A percentile compares a stretch with the other conserved stretches of the same genome.
These are phyloP conservation scores for Lateolabrax maculatus DNA, from an alignment of 2,797 vertebrate species.

Conservation along the genomic window DNA sequence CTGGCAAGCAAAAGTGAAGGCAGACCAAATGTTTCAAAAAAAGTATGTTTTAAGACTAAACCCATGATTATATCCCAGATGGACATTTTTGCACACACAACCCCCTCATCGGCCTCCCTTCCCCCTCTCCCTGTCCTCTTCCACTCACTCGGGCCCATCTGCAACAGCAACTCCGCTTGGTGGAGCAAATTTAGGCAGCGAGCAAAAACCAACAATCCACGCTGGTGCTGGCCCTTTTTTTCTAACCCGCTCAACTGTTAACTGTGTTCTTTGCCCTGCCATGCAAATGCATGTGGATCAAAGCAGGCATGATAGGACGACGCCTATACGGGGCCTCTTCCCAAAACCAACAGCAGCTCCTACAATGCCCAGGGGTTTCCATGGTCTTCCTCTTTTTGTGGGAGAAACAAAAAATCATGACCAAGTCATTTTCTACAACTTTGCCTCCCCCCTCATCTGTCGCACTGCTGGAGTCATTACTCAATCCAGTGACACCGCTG, in stretches of 20 bases:
- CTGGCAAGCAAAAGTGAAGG: constrained; percentile 1
- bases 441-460: constrained; percentile 23
- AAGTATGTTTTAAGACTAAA: constrained; percentile 23
- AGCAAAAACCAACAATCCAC: constrained; percentile 86
- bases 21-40: background rate
- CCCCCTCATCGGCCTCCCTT: constrained; percentile 40
- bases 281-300: constrained; percentile 86
- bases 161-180: constrained; percentile 78
- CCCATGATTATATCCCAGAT: constrained; percentile 32
- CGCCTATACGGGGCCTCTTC: constrained; percentile 80
- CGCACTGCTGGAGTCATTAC: constrained; percentile 43
- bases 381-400: constrained; percentile 79
- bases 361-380: constrained; percentile 78
- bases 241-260: constrained; percentile 88
- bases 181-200: constrained; percentile 85
- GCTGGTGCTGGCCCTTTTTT: constrained; percentile 87
- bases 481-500: constrained; percentile 58
- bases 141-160: constrained; percentile 68
- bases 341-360: constrained; percentile 81
- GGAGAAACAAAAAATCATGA: constrained; percentile 74
- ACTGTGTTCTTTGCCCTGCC: constrained; percentile 86
- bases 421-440: constrained; percentile 66
- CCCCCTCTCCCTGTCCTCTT: constrained; percentile 37
- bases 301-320: constrained; percentile 82
- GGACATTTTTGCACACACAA: constrained; percentile 39